These are phyloP conservation scores for Eleutherodactylus coqui DNA, from an alignment of 2,797 vertebrate genomes.

Conservation along the genomic window DNA sequence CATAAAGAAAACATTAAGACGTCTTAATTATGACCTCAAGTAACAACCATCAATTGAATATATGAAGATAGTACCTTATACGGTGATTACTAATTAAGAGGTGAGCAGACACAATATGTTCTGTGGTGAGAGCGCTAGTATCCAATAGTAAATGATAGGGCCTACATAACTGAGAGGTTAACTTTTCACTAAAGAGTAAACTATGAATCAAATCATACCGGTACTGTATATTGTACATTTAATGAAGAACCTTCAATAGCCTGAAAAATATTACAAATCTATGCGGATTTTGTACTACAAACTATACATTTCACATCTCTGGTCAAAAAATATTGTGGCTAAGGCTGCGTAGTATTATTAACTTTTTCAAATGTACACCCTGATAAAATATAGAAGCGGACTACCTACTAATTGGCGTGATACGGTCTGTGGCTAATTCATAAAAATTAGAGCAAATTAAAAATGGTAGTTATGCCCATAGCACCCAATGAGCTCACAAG, in stretches of 20 bases:
- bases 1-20: neutral
- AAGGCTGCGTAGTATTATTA: slow-evolving; percentile 5
- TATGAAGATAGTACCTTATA: neutral
- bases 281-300: neutral
- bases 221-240: neutral
- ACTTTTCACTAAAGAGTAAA: neutral
- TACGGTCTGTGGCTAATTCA: neutral
- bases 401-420: neutral
- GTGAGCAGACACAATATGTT: neutral
- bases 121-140: neutral
- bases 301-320: slow-evolving; percentile 1
- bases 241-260: neutral
- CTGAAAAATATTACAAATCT: slow-evolving; percentile 3
- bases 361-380: neutral
- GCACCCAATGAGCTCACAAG: neutral
- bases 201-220: neutral
- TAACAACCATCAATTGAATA: neutral
- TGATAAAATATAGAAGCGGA: neutral
- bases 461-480: neutral
- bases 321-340: slow-evolving; percentile 18
- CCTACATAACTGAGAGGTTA: neutral
- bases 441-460: neutral
- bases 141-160: neutral
- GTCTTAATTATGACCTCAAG: neutral
- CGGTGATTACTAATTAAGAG: neutral